A percentile compares a stretch with the other conserved stretches of the same genome.
Evolutionary conservation across 1,140 invertebrate species (phyloP).

Genomic region (Apis dorsata): DNA sequence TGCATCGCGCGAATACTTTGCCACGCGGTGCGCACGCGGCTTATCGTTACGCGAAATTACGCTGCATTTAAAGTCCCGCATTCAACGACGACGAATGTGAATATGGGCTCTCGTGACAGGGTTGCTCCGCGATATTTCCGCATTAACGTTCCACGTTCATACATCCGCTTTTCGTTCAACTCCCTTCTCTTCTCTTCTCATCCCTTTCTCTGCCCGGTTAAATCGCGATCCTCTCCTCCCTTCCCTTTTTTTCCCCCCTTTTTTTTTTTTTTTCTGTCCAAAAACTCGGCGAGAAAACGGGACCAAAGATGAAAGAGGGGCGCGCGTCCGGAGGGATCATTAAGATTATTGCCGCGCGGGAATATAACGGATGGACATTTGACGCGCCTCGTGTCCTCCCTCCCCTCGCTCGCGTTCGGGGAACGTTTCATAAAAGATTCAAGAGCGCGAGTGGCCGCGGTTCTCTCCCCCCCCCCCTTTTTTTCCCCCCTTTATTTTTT

Average conservation of each 20-base stretch:
- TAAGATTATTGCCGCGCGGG: constrained; percentile 28
- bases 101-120: constrained; percentile 39
- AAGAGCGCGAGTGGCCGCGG: background rate
- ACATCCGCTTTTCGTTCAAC: constrained; percentile 27
- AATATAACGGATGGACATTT: constrained; percentile 30
- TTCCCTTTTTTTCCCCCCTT: too few relatives aligned
- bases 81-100: constrained; percentile 38
- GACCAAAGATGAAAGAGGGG: background rate
- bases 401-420: background rate
- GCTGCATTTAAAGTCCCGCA: constrained; percentile 48
- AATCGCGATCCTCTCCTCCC: background rate
- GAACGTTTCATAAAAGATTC: constrained; percentile 36
- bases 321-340: background rate
- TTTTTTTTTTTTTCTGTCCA: too few relatives aligned
- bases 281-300: background rate
- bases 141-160: constrained; percentile 42
- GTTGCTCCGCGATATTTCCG: constrained; percentile 40
- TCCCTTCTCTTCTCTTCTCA: background rate
- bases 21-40: constrained; percentile 6
- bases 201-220: background rate
- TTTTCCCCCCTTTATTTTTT: background rate
- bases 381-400: background rate
- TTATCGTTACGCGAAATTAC: constrained; percentile 49
- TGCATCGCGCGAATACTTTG: constrained; percentile 38
- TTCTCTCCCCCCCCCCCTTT: background rate